Conservation (phyloP, 2,113 vertebrate genomes). For the Apus apus region DNA sequence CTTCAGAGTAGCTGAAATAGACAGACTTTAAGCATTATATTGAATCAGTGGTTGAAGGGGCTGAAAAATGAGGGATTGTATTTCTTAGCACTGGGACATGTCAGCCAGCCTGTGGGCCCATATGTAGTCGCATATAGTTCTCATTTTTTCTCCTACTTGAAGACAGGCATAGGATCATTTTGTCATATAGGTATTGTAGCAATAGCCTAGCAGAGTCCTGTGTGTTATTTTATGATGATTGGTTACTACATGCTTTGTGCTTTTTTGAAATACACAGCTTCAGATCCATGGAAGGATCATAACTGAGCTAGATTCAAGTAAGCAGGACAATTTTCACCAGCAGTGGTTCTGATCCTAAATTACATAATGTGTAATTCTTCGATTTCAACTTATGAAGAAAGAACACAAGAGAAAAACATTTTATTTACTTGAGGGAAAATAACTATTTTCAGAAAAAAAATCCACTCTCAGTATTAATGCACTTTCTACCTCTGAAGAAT, state of each 20-base stretch:
- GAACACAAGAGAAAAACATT: neutral
- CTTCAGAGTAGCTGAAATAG: neutral
- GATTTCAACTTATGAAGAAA: neutral
- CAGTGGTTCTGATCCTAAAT: neutral
- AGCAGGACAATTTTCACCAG: neutral
- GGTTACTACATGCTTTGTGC: neutral
- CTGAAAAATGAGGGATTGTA: neutral
- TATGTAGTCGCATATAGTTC: neutral
- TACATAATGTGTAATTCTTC: neutral
- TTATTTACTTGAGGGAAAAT: neutral
- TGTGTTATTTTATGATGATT: neutral
- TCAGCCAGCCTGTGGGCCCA: neutral
- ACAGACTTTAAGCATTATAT: neutral
- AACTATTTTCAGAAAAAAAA: neutral
- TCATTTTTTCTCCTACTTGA: neutral
- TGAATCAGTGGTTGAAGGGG: neutral
- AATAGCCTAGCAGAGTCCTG: neutral
- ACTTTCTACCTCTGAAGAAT: neutral
- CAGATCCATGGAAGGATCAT: neutral
- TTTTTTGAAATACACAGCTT: neutral
- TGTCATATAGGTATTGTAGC: neutral
- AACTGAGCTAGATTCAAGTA: neutral
- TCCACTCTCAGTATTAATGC: neutral
- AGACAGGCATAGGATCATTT: neutral
- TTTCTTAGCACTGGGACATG: neutral